Conservation (phyloP, 35 echinoderm and acorn worm genomes). For the Eucidaris tribuloides region DNA sequence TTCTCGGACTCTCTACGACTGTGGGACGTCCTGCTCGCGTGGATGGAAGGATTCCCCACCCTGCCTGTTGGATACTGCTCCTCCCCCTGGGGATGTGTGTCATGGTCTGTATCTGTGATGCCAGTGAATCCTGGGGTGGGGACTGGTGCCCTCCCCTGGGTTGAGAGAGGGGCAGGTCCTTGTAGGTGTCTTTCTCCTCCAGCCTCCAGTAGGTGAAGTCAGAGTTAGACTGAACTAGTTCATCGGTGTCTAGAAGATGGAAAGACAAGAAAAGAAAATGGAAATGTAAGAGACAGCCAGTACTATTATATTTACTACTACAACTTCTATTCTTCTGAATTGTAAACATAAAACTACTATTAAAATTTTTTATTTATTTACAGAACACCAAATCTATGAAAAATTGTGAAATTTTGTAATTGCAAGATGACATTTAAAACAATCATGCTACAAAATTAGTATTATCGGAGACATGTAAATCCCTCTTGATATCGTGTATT, state of each 20-base stretch:
- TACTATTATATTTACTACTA: not conserved
- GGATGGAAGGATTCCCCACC: too few species aligned
- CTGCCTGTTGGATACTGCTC: not conserved
- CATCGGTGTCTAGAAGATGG: constrained; percentile 21
- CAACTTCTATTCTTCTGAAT: not conserved
- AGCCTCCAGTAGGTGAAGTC: constrained; percentile 65
- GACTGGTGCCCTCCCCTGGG: constrained; percentile 8
- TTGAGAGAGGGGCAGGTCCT: constrained; percentile 34
- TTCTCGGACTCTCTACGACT: not conserved
- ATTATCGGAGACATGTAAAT: too few species aligned
- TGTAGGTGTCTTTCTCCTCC: constrained; percentile 63
- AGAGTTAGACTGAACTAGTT: constrained; percentile 26
- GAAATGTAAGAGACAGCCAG: not conserved
- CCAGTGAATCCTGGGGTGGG: not conserved
- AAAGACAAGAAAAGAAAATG: too few species aligned
- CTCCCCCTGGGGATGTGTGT: not conserved
- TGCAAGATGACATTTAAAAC: not conserved
- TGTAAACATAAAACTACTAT: not conserved
- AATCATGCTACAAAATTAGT: too few species aligned
- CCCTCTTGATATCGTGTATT: too few species aligned
- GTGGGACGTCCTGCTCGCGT: not conserved
- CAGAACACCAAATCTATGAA: not conserved
- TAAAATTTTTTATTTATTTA: not conserved
- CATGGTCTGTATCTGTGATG: not conserved
- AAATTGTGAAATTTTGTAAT: not conserved